Evolutionary conservation across 2,888 invertebrate genomes (phyloP).

Genomic region (Caenorhabditis imperialis): DNA sequence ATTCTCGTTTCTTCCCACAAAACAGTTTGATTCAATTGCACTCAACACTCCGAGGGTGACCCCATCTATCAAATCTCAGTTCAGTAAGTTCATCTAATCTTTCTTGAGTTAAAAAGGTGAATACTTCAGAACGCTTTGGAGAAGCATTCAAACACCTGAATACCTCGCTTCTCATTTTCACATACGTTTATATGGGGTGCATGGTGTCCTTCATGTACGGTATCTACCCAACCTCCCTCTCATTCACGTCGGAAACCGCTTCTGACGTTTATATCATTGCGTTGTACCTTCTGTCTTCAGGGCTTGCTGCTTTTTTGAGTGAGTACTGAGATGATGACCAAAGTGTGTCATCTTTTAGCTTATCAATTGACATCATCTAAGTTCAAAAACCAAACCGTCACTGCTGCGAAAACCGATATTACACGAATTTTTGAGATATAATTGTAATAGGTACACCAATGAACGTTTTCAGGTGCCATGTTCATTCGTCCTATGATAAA

Average conservation of each 20-base stretch:
- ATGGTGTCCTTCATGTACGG: slow-evolving; percentile 58
- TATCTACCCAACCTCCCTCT: slow-evolving; percentile 54
- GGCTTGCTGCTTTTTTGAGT: slow-evolving; percentile 52
- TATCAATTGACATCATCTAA: slow-evolving; percentile 1
- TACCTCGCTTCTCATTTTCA: slow-evolving; percentile 43
- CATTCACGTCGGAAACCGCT: slow-evolving; percentile 46
- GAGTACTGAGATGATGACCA: slow-evolving; percentile 9
- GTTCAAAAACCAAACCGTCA: slow-evolving; percentile 50
- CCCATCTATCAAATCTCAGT: slow-evolving; percentile 29
- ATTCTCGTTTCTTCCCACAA: slow-evolving; percentile 53
- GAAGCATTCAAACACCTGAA: slow-evolving; percentile 41
- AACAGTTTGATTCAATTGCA: slow-evolving; percentile 56
- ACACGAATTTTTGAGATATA: too few relatives aligned
- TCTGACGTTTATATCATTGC: slow-evolving; percentile 54
- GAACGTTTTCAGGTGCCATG: slow-evolving; percentile 48
- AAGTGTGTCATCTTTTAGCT: background rate
- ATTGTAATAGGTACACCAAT: too few relatives aligned
- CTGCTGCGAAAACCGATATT: background rate
- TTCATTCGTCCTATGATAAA: slow-evolving; percentile 57
- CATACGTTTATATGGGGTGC: slow-evolving; percentile 56
- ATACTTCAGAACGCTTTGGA: slow-evolving; percentile 42
- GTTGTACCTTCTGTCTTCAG: slow-evolving; percentile 46
- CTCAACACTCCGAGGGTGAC: slow-evolving; percentile 31
- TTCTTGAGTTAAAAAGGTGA: slow-evolving; percentile 14
- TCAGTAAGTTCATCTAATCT: slow-evolving; percentile 24